Conservation (phyloP, 2,113 vertebrate species). For the Sciurus niger region DNA sequence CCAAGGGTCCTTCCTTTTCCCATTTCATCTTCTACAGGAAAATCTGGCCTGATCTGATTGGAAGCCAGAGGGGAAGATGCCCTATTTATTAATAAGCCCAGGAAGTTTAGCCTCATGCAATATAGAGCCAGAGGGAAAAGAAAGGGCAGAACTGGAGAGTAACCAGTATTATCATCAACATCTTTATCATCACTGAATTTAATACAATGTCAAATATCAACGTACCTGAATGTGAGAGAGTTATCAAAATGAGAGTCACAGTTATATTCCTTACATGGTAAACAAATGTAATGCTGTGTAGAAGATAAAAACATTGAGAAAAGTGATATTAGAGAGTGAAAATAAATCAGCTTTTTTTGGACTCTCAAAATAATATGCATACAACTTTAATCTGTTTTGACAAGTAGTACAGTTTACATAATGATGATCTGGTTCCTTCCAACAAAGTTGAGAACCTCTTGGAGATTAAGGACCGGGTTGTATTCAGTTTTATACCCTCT, state of each 20-base stretch:
- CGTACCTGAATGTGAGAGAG: neutral
- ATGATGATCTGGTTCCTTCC: neutral
- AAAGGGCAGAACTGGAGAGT: neutral
- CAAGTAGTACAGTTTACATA: neutral
- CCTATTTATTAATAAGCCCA: neutral
- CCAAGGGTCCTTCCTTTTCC: neutral
- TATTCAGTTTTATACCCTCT: neutral
- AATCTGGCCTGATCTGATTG: neutral
- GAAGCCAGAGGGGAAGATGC: neutral
- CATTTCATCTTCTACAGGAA: neutral
- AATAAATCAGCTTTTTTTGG: neutral
- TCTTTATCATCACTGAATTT: constrained; percentile 19
- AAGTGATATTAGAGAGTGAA: neutral
- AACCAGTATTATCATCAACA: neutral
- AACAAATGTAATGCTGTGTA: neutral
- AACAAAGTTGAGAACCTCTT: neutral
- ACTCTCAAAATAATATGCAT: neutral
- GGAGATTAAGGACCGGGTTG: neutral
- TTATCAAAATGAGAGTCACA: too few relatives aligned
- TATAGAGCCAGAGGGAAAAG: neutral
- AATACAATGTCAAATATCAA: neutral
- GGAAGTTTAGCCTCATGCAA: neutral
- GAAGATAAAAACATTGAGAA: neutral
- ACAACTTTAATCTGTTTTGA: neutral
- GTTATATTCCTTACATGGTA: neutral